Evolutionary conservation across 1,140 invertebrate genomes (phyloP), one percentile per base, ranked within the genome.

Genomic region (Babylonia areolata): DNA sequence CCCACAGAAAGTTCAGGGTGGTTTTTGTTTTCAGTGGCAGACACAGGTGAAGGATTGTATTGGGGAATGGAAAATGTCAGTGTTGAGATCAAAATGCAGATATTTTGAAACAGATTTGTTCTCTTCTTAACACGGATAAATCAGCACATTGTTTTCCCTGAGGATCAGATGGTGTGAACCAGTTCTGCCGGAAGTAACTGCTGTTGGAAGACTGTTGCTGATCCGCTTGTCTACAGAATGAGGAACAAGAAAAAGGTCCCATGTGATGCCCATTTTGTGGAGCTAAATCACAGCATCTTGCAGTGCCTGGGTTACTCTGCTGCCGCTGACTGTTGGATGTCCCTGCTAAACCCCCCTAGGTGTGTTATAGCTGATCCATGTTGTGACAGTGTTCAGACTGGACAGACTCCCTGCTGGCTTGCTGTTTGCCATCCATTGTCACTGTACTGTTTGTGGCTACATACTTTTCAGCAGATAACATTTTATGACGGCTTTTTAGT

Each of bases 401-500:
- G 58, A 64, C 58, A 28, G 58, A 64, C 58, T 75, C 37, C 33
- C 17, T 75, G 73, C 73, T 75, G 73, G 73, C 73, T 75, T 75
- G 73, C 33, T 75, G 73, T 64, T 64, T 64, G 35, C 54, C 40
- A 33, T 54, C 28, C 28, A 64, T 28, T 2, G 46, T 33, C 42
- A 33, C 86, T 71, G 84, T 85, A 80, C 2, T 80, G 42, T 80
- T 54, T n/a, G 15, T 23, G 58, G 28, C 58, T 64, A n/a, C 5
- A 23, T 64, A 64, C 58, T 64, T 23, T 23, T 64, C 15, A 64
- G 58, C 58, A 23, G 28, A 64, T 64, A 64, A 75, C 73, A 58
- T 82, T 28, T 54, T 37, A 33, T 0, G 46, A 51, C 64, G 81
- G 58, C 20, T 82, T 54, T 58, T 51, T 58, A 82, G 81, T 84